Conservation (phyloP, 1,140 invertebrate genomes). For the Odontomachus brunneus region DNA sequence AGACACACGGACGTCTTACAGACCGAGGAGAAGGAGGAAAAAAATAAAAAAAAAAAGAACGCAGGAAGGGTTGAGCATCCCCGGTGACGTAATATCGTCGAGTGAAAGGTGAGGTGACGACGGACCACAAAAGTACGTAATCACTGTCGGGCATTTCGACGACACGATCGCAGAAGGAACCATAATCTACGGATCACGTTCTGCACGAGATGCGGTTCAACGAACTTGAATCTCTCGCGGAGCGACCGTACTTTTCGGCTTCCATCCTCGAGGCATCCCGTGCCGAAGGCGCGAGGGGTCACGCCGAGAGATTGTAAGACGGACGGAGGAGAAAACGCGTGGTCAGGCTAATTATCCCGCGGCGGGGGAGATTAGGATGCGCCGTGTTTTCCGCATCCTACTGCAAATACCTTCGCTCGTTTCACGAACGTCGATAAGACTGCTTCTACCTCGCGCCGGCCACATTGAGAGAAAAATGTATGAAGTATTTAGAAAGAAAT, state of each 20-base stretch:
- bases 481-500: too few relatives aligned
- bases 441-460: too few relatives aligned
- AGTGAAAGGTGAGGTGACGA: slow-evolving; percentile 47
- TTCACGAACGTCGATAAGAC: too few relatives aligned
- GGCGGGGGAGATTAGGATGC: background rate
- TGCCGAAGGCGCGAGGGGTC: background rate
- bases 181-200: slow-evolving; percentile 69
- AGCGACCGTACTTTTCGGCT: slow-evolving; percentile 40
- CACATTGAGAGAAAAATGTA: too few relatives aligned
- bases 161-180: slow-evolving; percentile 60
- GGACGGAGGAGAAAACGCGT: background rate
- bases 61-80: slow-evolving; percentile 1
- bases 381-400: background rate
- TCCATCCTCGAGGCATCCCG: slow-evolving; percentile 16
- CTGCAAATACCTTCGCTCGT: too few relatives aligned
- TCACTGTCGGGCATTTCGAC: slow-evolving; percentile 62
- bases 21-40: too few relatives aligned
- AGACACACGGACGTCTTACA: too few relatives aligned
- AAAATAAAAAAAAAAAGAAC: too few relatives aligned
- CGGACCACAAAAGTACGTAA: slow-evolving; percentile 54
- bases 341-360: background rate
- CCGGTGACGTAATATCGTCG: slow-evolving; percentile 27
- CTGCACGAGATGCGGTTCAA: slow-evolving; percentile 65
- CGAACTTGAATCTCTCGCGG: slow-evolving; percentile 41
- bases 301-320: background rate